Evolutionary conservation across 1,140 invertebrate species (phyloP).

Genomic region (Battus philenor): DNA sequence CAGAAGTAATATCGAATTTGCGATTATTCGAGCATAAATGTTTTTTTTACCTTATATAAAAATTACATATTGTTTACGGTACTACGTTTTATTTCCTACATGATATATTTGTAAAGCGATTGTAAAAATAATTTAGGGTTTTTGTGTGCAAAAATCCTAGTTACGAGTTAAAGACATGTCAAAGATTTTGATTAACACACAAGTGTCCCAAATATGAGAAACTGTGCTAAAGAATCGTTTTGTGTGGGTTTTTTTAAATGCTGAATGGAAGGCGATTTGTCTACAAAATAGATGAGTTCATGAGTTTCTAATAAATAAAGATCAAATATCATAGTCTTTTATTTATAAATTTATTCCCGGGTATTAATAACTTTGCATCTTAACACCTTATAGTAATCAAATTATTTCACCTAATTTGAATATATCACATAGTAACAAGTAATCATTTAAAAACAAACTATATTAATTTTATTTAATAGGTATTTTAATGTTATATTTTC

Average conservation of each 20-base stretch:
- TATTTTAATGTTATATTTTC: neutral
- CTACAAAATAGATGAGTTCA: constrained; percentile 15
- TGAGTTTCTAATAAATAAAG: constrained; percentile 19
- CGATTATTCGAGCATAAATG: neutral
- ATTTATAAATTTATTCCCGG: constrained; percentile 10
- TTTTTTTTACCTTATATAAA: neutral
- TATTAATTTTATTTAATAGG: neutral
- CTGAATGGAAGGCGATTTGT: constrained; percentile 4
- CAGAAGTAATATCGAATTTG: neutral
- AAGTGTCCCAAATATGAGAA: too few species aligned
- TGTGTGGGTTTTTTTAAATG: too few species aligned
- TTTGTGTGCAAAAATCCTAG: constrained; percentile 10
- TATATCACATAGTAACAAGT: neutral
- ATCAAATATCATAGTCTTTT: constrained; percentile 3
- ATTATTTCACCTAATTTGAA: neutral
- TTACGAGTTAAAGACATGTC: neutral
- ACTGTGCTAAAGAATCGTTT: too few species aligned
- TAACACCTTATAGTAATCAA: too few species aligned
- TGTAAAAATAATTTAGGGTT: neutral
- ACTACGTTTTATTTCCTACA: too few species aligned
- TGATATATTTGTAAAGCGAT: neutral
- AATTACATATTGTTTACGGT: neutral
- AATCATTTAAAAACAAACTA: neutral
- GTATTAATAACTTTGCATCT: too few species aligned
- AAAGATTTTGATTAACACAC: neutral